phyloP scores from a whole-genome alignment of 2,113 vertebrate genomes.

The Pandion haliaetus region DNA sequence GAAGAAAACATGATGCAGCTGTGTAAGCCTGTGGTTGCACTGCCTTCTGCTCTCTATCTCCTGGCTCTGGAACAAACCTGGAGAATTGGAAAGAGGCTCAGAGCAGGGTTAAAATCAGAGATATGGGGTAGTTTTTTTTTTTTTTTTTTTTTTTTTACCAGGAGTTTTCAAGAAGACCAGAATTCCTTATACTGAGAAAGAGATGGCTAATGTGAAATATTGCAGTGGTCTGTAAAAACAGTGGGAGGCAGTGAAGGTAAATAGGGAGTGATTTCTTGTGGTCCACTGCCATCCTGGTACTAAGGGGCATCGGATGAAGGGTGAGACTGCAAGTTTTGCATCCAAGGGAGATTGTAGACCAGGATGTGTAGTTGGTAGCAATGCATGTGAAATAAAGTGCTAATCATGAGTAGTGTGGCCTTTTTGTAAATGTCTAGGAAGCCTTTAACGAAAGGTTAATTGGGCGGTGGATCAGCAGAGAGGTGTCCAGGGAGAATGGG shows the following conservation, averaged over 20 bases:
- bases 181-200: neutral
- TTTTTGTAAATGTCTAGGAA: constrained; percentile 11
- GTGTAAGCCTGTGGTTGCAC: neutral
- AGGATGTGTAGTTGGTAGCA: neutral
- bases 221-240: neutral
- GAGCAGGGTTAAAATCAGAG: neutral
- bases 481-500: neutral
- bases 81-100: neutral
- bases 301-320: neutral
- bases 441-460: constrained; percentile 42
- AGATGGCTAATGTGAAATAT: neutral
- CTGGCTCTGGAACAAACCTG: neutral
- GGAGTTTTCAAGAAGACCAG: neutral
- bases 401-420: neutral
- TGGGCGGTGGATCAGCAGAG: neutral
- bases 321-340: neutral
- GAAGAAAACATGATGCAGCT: neutral
- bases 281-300: neutral
- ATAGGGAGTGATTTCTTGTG: neutral
- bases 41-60: neutral
- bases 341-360: neutral
- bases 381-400: neutral
- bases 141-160: neutral
- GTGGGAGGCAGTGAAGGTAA: neutral
- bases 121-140: neutral